A percentile compares a stretch with the other conserved stretches of the same genome.
Evolutionary conservation across 2,113 vertebrate species (phyloP).

Genomic region (Coracopsis vasa): DNA sequence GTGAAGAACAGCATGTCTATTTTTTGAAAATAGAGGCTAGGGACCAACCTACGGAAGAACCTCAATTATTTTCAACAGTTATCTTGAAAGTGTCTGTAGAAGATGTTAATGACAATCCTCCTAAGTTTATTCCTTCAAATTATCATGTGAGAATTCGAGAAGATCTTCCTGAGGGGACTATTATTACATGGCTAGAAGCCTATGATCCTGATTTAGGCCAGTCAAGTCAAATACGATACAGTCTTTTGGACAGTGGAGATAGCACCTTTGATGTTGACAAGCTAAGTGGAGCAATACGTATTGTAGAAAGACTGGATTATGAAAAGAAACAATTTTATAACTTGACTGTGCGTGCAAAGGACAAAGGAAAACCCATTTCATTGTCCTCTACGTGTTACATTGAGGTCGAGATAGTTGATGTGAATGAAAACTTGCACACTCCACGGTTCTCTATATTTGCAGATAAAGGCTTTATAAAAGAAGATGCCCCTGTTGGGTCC

Average conservation of each 20-base stretch:
- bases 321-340: conserved; percentile 92
- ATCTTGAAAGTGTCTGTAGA: conserved; percentile 87
- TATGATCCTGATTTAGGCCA: conserved; percentile 89
- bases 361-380: conserved; percentile 91
- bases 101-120: conserved; percentile 95
- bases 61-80: conserved; percentile 85
- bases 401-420: conserved; percentile 91
- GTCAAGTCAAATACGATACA: conserved; percentile 93
- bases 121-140: conserved; percentile 89
- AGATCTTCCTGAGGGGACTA: conserved; percentile 91
- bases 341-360: conserved; percentile 90
- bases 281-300: conserved; percentile 89
- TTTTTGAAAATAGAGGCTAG: conserved; percentile 87
- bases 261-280: conserved; percentile 94
- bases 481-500: conserved; percentile 86
- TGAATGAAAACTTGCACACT: conserved; percentile 92
- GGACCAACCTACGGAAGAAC: conserved; percentile 85
- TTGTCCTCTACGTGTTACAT: conserved; percentile 91
- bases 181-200: conserved; percentile 93
- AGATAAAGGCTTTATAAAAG: conserved; percentile 90
- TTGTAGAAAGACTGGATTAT: conserved; percentile 89
- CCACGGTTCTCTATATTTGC: conserved; percentile 88
- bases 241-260: conserved; percentile 87
- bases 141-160: conserved; percentile 91
- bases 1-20: conserved; percentile 80